These are phyloP conservation scores for Triops cancriformis DNA, from an alignment of 1,140 invertebrate species.

Conservation along the genomic window DNA sequence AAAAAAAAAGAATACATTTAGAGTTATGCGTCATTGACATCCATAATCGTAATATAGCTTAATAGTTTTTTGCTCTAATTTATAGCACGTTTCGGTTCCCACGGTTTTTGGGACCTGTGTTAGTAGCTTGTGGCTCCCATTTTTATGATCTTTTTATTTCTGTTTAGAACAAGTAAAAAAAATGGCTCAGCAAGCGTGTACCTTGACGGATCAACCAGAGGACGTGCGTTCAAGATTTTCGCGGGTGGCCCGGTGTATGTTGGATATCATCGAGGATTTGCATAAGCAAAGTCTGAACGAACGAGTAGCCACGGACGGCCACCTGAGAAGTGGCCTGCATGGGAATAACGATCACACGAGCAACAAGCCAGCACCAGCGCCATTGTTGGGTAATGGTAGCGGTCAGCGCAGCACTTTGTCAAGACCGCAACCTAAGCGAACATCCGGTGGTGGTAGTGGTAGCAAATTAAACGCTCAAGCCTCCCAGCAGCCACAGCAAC, in stretches of 20 bases:
- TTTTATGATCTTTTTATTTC: background rate
- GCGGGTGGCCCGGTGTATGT: slow-evolving; percentile 38
- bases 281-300: slow-evolving; percentile 31
- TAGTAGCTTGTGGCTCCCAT: too few species aligned
- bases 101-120: background rate
- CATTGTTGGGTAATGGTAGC: background rate
- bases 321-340: background rate
- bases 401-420: background rate
- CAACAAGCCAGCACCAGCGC: background rate
- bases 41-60: background rate
- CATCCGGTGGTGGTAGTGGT: background rate
- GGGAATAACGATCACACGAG: background rate
- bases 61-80: background rate
- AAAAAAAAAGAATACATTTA: background rate
- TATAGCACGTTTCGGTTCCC: slow-evolving; percentile 7
- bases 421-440: background rate
- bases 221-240: slow-evolving; percentile 32
- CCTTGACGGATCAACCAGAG: slow-evolving; percentile 21
- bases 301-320: background rate
- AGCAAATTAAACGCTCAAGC: slow-evolving; percentile 6
- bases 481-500: background rate
- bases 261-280: slow-evolving; percentile 38
- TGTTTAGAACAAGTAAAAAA: background rate
- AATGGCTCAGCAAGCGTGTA: background rate
- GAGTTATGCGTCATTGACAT: slow-evolving; percentile 10